A percentile compares a stretch with the other conserved stretches of the same genome.
Evolutionary conservation across 2,113 vertebrate genomes (phyloP).

Genomic region (Plectropomus leopardus): DNA sequence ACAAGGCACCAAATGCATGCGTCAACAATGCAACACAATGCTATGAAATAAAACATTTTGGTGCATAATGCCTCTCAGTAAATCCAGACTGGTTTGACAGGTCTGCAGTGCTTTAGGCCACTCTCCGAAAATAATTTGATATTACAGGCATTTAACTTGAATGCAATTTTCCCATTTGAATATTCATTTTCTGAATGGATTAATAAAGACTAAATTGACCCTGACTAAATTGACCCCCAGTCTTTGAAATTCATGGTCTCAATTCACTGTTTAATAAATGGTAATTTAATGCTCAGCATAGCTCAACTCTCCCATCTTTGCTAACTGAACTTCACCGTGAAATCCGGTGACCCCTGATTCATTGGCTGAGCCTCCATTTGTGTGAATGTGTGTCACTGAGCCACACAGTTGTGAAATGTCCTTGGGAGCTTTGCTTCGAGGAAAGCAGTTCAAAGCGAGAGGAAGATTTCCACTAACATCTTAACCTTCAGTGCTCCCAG

Average conservation of each 20-base stretch:
- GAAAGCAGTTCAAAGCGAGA: constrained; percentile 33
- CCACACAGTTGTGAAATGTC: neutral
- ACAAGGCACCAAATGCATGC: too few species aligned
- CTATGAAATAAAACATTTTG: neutral
- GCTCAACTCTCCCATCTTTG: constrained; percentile 41
- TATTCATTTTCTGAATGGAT: constrained; percentile 65
- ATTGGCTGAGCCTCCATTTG: constrained; percentile 5
- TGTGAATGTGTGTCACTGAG: constrained; percentile 14
- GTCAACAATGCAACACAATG: too few species aligned
- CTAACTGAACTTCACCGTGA: constrained; percentile 62
- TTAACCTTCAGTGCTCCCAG: constrained; percentile 3
- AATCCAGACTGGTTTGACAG: neutral
- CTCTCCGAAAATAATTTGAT: constrained; percentile 8
- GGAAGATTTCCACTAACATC: constrained; percentile 66
- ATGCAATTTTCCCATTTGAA: constrained; percentile 33
- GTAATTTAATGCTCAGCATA: constrained; percentile 63
- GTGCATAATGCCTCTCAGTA: neutral
- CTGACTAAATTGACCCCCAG: constrained; percentile 67
- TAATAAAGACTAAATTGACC: constrained; percentile 69
- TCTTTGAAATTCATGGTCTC: constrained; percentile 63
- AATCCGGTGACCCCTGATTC: constrained; percentile 61
- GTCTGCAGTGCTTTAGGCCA: neutral
- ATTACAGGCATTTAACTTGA: constrained; percentile 14
- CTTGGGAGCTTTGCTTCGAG: constrained; percentile 30
- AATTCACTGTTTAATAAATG: constrained; percentile 65